phyloP scores from a whole-genome alignment of 2,797 vertebrate genomes.

The Rhynchotus rufescens region DNA sequence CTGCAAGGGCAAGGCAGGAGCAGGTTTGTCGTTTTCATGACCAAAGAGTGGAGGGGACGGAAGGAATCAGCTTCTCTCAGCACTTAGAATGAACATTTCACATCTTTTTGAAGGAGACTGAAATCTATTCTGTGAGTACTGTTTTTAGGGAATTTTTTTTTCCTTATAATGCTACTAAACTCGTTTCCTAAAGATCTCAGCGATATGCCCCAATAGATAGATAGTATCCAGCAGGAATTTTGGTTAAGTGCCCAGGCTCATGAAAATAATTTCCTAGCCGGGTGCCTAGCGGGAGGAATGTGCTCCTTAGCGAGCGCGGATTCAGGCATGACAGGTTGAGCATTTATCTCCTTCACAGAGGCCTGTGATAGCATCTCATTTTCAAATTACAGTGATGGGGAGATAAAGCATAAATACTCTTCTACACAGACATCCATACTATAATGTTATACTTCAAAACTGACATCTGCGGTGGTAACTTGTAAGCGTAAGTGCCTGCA shows the following conservation, averaged over 20 bases:
- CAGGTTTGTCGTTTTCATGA: constrained; percentile 60
- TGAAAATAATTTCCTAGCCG: constrained; percentile 33
- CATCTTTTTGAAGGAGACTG: neutral
- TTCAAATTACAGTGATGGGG: neutral
- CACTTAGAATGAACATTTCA: neutral
- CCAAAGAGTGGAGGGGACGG: neutral
- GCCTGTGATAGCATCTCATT: constrained; percentile 11
- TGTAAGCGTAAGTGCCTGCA: neutral
- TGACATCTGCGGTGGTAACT: neutral
- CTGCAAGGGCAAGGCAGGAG: constrained; percentile 64
- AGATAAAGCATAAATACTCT: constrained; percentile 12
- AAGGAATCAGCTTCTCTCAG: neutral
- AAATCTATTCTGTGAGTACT: neutral
- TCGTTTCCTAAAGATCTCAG: neutral
- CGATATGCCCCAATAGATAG: neutral
- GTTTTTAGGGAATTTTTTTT: neutral
- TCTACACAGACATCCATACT: neutral
- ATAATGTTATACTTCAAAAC: neutral
- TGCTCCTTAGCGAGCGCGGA: constrained; percentile 30
- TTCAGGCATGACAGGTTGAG: neutral
- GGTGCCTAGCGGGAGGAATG: constrained; percentile 43
- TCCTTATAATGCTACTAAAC: neutral
- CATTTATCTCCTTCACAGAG: neutral
- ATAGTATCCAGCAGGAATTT: neutral
- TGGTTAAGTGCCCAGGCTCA: neutral